Base-by-base conservation (phyloP, 2,113 vertebrate species). In the Columbina picui region DNA sequence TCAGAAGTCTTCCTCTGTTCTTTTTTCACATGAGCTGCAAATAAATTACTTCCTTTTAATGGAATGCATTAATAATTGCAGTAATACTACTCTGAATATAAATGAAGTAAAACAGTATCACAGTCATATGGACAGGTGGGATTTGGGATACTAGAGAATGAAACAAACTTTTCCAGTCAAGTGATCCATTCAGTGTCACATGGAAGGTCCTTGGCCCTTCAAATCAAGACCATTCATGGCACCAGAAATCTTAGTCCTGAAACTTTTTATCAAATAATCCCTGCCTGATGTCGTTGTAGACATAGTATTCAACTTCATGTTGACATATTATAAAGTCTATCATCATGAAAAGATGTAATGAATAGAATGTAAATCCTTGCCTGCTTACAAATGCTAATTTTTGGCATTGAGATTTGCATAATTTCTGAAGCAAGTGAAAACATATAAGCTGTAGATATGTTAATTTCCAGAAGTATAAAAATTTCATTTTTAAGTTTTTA, bases 181-280 rank as follows among this genome's bases (percentile, higher is more conserved):
- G 12, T 12, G 14, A 59, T 27, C 5, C 50, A 50, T 25, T 22
- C 39, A 41, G 8, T 15, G 30, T 4, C 39, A 38, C 0, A 0
- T 20, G 36, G 30, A 90, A 74, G 5, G 39, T 5, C 30, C 34
- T 56, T 17, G 39, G 32, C 14, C 29, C 18, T 75, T 77, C 78
- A 81, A 9, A 34, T 39, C 50, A 91, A 55, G 21, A 73, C 6
- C 41, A 26, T 26, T 63, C 7, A 7, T 3, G 9, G 21, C 50
- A 89, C 30, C 52, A 56, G 55, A 64, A 32, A 60, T 34, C 27
- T 84, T 69, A 68, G 19, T 50, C 59, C 49, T 64, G 32, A 63
- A 63, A 20, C 14, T 41, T 76, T 71, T 69, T 16, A 17, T 50
- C 34, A 60, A 77, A 38, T 32, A 56, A 30, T 29, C 50, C 14